phyloP scores from a whole-genome alignment of 1,140 invertebrate genomes.

The Eufriesea mexicana region DNA sequence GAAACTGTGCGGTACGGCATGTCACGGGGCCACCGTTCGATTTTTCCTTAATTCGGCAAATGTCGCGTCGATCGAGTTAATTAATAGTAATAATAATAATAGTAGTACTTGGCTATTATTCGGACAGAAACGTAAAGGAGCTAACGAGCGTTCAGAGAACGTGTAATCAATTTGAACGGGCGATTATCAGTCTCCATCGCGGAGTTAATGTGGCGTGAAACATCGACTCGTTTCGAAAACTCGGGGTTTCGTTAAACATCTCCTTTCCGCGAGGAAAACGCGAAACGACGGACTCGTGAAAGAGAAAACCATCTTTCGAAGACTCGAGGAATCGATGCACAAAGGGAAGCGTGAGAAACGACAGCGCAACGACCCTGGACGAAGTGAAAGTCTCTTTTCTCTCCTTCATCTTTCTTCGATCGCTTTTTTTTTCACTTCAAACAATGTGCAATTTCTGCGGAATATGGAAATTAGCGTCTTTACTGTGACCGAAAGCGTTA shows the following conservation, averaged over 20 bases:
- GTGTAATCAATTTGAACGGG: slow-evolving; percentile 8
- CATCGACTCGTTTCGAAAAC: not conserved
- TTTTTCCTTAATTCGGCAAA: not conserved
- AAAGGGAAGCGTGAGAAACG: slow-evolving; percentile 58
- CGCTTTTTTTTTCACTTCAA: slow-evolving; percentile 5
- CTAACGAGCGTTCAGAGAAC: not conserved
- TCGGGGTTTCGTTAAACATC: not conserved
- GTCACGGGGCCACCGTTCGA: slow-evolving; percentile 2
- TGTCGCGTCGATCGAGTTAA: not conserved
- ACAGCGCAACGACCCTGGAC: slow-evolving; percentile 22
- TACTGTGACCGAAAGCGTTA: too few relatives aligned
- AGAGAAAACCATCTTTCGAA: slow-evolving; percentile 21
- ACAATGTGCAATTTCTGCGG: not conserved
- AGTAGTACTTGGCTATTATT: too few relatives aligned
- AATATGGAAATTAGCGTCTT: not conserved
- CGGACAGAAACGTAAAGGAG: not conserved
- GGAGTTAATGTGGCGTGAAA: not conserved
- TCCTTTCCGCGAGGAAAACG: not conserved
- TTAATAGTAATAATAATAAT: not conserved
- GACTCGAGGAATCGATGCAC: slow-evolving; percentile 26
- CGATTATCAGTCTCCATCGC: not conserved
- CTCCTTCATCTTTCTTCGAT: slow-evolving; percentile 6
- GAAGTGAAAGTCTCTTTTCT: slow-evolving; percentile 54
- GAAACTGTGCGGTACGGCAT: not conserved
- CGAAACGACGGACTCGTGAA: not conserved